phyloP scores from a whole-genome alignment of 2,113 vertebrate species.

The Micromys minutus region DNA sequence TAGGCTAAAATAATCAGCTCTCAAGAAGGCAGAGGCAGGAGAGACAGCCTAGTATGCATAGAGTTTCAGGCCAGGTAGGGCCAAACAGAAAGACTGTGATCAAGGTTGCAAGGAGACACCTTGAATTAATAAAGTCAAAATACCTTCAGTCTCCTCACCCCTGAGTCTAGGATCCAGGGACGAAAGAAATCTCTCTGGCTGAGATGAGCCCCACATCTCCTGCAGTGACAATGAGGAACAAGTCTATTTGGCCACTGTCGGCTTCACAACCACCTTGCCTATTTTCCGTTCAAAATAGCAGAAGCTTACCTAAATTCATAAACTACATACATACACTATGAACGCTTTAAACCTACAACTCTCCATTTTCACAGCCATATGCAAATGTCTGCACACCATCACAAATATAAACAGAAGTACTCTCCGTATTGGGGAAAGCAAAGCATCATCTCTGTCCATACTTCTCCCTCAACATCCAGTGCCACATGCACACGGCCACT shows the following conservation, averaged over 20 bases:
- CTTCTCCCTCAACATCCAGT: neutral
- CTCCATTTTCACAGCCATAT: constrained; percentile 13
- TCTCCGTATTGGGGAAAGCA: neutral
- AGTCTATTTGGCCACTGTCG: constrained; percentile 62
- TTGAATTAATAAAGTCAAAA: constrained; percentile 25
- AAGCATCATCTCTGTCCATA: neutral
- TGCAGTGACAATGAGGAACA: constrained; percentile 53
- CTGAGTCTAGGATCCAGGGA: constrained; percentile 5
- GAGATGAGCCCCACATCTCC: neutral
- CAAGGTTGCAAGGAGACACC: neutral
- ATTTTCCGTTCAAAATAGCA: neutral
- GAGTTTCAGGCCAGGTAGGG: neutral
- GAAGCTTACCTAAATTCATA: neutral
- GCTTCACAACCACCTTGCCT: neutral
- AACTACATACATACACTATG: neutral
- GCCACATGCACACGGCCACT: neutral
- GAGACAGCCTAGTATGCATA: neutral
- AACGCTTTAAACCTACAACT: neutral
- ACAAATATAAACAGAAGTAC: constrained; percentile 26
- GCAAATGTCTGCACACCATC: constrained; percentile 38
- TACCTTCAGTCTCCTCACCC: constrained; percentile 6
- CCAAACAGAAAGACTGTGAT: neutral
- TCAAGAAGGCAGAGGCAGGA: neutral
- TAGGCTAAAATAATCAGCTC: constrained; percentile 20
- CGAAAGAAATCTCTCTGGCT: constrained; percentile 47